Evolutionary conservation across 2,888 invertebrate genomes (phyloP).

Genomic region (Vanessa cardui): DNA sequence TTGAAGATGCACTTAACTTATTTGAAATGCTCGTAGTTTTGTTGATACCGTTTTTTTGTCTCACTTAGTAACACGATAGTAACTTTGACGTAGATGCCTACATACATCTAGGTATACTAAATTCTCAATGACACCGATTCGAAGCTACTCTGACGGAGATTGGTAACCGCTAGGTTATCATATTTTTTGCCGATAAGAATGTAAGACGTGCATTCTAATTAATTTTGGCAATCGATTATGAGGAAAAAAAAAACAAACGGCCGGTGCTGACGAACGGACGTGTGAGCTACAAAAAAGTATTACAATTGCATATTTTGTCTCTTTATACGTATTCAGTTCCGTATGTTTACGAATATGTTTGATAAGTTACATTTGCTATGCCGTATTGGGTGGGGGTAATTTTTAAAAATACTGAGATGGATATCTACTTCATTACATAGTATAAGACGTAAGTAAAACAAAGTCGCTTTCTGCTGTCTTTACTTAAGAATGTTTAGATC

Average conservation of each 20-base stretch:
- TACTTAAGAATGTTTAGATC: no score
- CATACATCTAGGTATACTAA: constrained; percentile 11
- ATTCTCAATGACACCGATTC: constrained; percentile 27
- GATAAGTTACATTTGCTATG: no score
- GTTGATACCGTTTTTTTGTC: not conserved
- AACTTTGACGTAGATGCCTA: not conserved
- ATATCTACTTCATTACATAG: no score
- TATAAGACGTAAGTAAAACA: no score
- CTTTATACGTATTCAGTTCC: constrained; percentile 7
- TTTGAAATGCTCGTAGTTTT: no score
- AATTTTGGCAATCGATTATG: constrained; percentile 46
- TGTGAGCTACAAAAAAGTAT: constrained; percentile 6
- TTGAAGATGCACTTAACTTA: no score
- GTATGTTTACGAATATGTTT: not conserved
- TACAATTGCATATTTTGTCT: constrained; percentile 4
- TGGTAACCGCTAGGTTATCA: constrained; percentile 44
- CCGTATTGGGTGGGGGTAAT: no score
- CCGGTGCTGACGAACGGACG: constrained; percentile 12
- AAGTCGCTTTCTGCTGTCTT: no score
- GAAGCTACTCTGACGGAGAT: constrained; percentile 18
- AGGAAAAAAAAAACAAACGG: constrained; percentile 21
- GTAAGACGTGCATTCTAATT: constrained; percentile 46
- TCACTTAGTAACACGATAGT: constrained; percentile 10
- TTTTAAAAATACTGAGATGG: no score
- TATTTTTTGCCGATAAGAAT: constrained; percentile 41